phyloP scores from a whole-genome alignment of 2,797 vertebrate genomes.

The Sciurus vulgaris region DNA sequence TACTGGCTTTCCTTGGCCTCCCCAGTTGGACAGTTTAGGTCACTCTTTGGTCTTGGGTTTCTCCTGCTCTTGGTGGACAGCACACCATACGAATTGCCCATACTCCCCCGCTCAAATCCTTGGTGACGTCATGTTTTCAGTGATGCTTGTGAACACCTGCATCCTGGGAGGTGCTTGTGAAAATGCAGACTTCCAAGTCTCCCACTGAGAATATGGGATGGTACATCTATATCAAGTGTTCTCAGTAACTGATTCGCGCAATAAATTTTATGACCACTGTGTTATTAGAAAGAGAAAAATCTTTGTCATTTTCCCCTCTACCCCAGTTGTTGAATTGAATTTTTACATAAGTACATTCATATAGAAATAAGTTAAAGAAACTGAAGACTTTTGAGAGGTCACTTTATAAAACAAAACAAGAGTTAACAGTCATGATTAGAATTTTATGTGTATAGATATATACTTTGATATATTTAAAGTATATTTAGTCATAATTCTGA shows the following conservation, averaged over 20 bases:
- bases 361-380: neutral
- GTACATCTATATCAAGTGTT: neutral
- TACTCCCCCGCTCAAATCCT: neutral
- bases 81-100: neutral
- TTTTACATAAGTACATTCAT: neutral
- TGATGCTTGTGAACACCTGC: neutral
- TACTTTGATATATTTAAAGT: no score
- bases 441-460: neutral
- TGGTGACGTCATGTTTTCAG: neutral
- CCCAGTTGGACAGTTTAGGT: neutral
- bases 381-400: neutral
- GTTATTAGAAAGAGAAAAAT: neutral
- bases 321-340: neutral
- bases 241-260: neutral
- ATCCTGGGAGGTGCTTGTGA: neutral
- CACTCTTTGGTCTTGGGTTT: neutral
- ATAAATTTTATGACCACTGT: neutral
- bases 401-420: constrained; percentile 13
- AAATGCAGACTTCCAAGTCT: neutral
- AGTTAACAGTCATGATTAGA: neutral
- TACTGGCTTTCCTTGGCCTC: neutral
- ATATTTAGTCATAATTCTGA: constrained; percentile 15
- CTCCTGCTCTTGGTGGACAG: neutral
- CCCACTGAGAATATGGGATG: neutral
- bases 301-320: neutral